phyloP scores from a whole-genome alignment of 1,140 invertebrate genomes.

The Xylocopa sonorina region DNA sequence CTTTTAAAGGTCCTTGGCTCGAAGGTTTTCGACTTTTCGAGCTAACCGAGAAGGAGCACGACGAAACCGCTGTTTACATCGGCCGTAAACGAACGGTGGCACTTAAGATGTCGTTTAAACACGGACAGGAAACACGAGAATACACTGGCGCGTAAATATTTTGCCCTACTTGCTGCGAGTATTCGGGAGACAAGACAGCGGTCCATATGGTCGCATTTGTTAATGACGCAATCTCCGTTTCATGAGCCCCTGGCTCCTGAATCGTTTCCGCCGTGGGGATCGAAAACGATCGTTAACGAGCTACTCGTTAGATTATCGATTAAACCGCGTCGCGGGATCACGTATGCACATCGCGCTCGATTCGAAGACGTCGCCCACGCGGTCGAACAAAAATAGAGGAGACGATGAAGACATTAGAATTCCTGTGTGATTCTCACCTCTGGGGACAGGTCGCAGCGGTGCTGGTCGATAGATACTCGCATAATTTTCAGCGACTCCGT shows the following conservation, averaged over 20 bases:
- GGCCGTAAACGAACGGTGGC: constrained; percentile 73
- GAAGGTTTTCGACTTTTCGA: constrained; percentile 51
- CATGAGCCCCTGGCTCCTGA: neutral
- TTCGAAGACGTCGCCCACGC: no score
- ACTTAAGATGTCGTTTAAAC: constrained; percentile 81
- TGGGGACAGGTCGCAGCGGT: constrained; percentile 70
- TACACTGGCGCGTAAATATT: constrained; percentile 78
- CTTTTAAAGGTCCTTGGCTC: neutral
- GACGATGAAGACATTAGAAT: no score
- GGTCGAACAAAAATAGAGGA: no score
- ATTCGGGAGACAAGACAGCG: constrained; percentile 69
- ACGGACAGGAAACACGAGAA: constrained; percentile 80
- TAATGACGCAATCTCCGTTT: constrained; percentile 68
- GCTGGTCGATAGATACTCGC: constrained; percentile 69
- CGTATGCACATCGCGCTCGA: no score
- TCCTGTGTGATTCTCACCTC: constrained; percentile 71
- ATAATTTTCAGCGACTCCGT: constrained; percentile 62
- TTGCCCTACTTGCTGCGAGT: constrained; percentile 73
- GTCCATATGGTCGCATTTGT: constrained; percentile 75
- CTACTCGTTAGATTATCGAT: neutral
- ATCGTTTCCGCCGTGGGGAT: neutral
- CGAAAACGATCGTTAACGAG: neutral
- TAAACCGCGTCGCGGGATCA: neutral
- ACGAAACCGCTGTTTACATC: constrained; percentile 74
- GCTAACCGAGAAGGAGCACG: constrained; percentile 62